Percentiles rank a stretch among this genome's conserved stretches.
phyloP scores from a whole-genome alignment of 1,140 invertebrate genomes.

The Drosophila nannoptera region DNA sequence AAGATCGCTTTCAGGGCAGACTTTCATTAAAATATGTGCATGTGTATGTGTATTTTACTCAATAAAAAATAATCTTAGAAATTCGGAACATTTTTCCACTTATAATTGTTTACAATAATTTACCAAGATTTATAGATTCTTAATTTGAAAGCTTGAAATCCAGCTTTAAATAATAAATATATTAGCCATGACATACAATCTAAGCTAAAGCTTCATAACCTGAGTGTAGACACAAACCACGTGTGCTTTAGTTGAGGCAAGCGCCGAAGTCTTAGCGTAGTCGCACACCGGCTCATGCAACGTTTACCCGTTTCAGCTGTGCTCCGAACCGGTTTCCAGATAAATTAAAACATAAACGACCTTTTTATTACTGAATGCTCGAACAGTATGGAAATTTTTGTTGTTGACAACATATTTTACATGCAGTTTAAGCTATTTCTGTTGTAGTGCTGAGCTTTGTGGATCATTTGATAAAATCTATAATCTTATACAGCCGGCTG shows the following conservation, averaged over 20 bases:
- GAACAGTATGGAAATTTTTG: background rate
- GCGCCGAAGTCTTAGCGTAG: background rate
- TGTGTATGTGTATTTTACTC: too few relatives aligned
- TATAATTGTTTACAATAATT: too few relatives aligned
- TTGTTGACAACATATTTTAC: background rate
- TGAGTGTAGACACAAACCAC: background rate
- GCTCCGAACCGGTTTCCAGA: constrained; percentile 15
- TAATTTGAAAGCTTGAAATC: background rate
- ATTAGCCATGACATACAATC: constrained; percentile 9
- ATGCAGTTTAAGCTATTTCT: background rate
- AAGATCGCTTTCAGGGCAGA: too few relatives aligned
- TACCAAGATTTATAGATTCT: background rate
- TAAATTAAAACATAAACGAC: background rate
- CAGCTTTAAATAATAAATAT: background rate
- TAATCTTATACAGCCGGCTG: background rate
- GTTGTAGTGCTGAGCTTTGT: background rate
- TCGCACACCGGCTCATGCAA: background rate
- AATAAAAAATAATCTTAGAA: too few relatives aligned
- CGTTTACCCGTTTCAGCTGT: background rate
- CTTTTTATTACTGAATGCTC: background rate
- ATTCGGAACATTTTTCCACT: too few relatives aligned
- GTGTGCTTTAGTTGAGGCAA: too few relatives aligned
- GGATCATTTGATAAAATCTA: background rate
- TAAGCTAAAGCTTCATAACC: background rate
- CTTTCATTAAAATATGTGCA: too few relatives aligned